Conservation (phyloP, 2,888 invertebrate genomes). For the Hybos culiciformis region DNA sequence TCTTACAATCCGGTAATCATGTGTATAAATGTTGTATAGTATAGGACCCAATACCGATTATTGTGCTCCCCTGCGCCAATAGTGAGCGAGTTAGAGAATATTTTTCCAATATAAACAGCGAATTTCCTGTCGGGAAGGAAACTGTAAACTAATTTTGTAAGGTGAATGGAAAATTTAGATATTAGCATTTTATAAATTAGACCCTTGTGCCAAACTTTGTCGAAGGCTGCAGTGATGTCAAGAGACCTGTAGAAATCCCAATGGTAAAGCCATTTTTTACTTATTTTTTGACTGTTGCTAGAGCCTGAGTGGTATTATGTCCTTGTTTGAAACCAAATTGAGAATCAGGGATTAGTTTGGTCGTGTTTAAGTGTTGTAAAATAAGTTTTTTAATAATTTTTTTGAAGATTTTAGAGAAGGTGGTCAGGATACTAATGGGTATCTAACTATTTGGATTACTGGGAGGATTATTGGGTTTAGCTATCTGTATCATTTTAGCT, state of each 20-base stretch:
- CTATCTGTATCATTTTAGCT: too few species aligned
- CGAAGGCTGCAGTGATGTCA: constrained; percentile 9
- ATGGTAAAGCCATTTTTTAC: constrained; percentile 1
- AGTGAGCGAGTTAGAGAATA: too few species aligned
- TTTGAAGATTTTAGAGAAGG: constrained; percentile 3
- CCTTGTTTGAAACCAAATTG: constrained; percentile 8
- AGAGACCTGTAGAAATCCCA: constrained; percentile 5
- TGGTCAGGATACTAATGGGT: constrained; percentile 6
- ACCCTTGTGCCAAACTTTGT: constrained; percentile 11
- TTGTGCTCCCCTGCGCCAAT: too few species aligned
- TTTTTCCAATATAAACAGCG: too few species aligned
- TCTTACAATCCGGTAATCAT: too few species aligned
- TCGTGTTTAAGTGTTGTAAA: too few species aligned
- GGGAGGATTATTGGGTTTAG: too few species aligned
- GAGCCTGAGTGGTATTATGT: constrained; percentile 5
- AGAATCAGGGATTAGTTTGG: constrained; percentile 5
- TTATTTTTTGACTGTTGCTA: constrained; percentile 5
- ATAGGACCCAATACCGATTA: too few species aligned
- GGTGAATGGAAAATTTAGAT: not conserved
- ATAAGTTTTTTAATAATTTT: not conserved
- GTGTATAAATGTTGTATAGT: too few species aligned
- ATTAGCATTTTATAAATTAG: constrained; percentile 4
- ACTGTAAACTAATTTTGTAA: not conserved
- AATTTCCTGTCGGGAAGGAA: too few species aligned
- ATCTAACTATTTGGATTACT: too few species aligned